Base-by-base conservation (phyloP, 2,888 invertebrate genomes). In the Lithophane semibrunnea region DNA sequence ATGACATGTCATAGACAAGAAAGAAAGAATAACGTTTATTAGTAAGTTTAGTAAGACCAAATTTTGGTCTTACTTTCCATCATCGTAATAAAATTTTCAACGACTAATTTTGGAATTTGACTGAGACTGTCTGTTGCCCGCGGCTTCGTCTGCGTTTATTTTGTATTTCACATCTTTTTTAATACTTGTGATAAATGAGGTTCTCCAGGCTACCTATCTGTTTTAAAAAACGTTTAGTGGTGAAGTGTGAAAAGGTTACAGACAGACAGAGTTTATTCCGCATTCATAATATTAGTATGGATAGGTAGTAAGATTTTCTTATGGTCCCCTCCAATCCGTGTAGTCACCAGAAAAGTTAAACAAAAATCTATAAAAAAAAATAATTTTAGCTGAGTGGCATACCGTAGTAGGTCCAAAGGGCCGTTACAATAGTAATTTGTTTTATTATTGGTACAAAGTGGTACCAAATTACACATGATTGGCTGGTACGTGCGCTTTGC, bases 381-480 rank as follows among this genome's bases (percentile, higher is more conserved):
- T 4, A 7, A 49, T 72, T 70, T 21, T 64, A 60, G 44, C 24
- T 69, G 75, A 87, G 75, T 79, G 75, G 76, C 52, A 56, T 72
- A 75, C 77, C 72, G 54, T 65, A 75, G 54, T 65, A 75, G 66
- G 83, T 78, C 72, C 79, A 69, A 63, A 80, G 85, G 82, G 85
- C 72, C 73, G 74, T 79, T 85, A 89, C 91, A 80, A 86, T 86
- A 89, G 92, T 94, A 95, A 95, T 95, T 96, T 95, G 92, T 95
- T 95, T 94, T 93, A 94, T 94, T 95, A 95, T 95, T 95, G 95
- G 94, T 95, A 93, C 93, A 93, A 91, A 94, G 93, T 96, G 95
- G 95, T 93, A 90, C 92, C 86, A 96, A 96, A 96, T 96, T 95
- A 95, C 93, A 94, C 91, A 94, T 95, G 95, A 96, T 96, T 92